A percentile compares a stretch with the other conserved stretches of the same genome.
These are phyloP conservation scores for Papilio aristodemus DNA, from an alignment of 1,140 invertebrate genomes.

Conservation along the genomic window DNA sequence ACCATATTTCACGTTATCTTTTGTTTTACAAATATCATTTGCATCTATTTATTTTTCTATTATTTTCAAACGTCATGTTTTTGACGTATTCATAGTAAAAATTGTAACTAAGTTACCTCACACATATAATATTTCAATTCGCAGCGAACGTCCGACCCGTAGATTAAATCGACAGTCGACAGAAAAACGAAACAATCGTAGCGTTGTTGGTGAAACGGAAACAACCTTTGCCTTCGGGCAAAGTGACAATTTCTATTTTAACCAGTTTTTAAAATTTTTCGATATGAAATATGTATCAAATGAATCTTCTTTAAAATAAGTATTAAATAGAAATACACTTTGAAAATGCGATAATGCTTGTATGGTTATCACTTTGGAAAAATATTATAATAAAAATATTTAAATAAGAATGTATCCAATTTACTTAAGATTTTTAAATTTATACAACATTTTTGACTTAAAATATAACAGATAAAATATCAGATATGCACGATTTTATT, in stretches of 20 bases:
- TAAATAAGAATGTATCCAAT: no score
- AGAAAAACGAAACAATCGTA: slow-evolving; percentile 13
- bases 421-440: no score
- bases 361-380: background rate
- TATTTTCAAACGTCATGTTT: no score
- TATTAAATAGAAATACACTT: background rate
- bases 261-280: slow-evolving; percentile 8
- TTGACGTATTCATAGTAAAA: background rate
- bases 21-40: no score
- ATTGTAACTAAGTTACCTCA: background rate
- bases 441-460: no score
- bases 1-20: no score
- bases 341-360: background rate
- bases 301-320: background rate
- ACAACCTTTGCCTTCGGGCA: slow-evolving; percentile 13
- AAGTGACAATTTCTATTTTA: slow-evolving; percentile 19
- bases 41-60: no score
- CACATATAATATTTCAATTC: background rate
- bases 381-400: no score
- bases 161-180: slow-evolving; percentile 21
- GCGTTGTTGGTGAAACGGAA: slow-evolving; percentile 25
- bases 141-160: background rate
- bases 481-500: no score
- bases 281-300: no score
- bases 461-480: no score